A percentile compares a stretch with the other conserved stretches of the same genome.
phyloP scores from a whole-genome alignment of 1,140 invertebrate genomes.

The Drosophila jambulina region DNA sequence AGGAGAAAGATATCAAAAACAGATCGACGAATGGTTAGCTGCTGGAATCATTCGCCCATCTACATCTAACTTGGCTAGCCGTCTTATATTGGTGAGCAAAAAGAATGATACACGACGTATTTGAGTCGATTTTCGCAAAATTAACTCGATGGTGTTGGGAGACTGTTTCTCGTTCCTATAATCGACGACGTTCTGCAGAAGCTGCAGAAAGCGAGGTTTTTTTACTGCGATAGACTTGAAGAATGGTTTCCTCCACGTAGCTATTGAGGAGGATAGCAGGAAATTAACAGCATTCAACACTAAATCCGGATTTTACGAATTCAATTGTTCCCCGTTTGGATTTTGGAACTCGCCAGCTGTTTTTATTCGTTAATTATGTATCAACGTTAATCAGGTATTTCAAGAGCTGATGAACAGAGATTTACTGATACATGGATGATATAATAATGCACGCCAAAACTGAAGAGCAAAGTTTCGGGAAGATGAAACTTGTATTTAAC shows the following conservation, averaged over 20 bases:
- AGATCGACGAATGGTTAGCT: background rate
- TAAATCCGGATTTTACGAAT: background rate
- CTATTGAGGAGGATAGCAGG: background rate
- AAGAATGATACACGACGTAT: background rate
- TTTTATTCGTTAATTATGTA: conserved; percentile 3
- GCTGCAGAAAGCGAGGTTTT: background rate
- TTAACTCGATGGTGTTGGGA: background rate
- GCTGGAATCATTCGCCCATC: background rate
- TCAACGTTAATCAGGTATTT: background rate
- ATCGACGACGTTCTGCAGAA: background rate
- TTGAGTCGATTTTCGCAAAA: background rate
- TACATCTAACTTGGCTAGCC: conserved; percentile 1
- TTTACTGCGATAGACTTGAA: background rate
- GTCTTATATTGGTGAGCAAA: background rate
- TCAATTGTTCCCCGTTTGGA: conserved; percentile 1
- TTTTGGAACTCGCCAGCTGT: background rate
- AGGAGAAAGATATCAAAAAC: too few relatives aligned
- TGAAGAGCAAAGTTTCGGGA: background rate
- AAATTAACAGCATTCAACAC: background rate
- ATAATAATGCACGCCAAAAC: background rate
- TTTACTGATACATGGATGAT: background rate
- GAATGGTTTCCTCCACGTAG: background rate
- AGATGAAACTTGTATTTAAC: background rate
- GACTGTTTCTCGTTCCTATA: background rate
- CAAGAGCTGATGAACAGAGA: background rate